A percentile compares a stretch with the other conserved stretches of the same genome.
Evolutionary conservation across 2,797 vertebrate species (phyloP).

Genomic region (Acomys russatus): DNA sequence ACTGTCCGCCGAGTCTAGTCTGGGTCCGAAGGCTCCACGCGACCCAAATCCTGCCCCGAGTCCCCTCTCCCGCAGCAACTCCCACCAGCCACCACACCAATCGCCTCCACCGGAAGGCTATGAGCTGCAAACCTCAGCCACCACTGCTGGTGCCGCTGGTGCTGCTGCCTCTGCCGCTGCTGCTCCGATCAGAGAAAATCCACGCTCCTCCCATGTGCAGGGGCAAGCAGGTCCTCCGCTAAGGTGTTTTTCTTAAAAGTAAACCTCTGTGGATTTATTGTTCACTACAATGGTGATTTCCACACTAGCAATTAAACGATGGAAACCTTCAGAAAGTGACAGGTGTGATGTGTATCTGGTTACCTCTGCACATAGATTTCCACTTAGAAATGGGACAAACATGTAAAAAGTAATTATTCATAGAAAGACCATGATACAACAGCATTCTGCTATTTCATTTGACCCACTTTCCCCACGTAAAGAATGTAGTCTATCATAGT

Average conservation of each 20-base stretch:
- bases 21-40: no score
- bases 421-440: background rate
- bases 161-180: no score
- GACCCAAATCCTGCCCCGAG: no score
- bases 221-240: no score
- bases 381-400: background rate
- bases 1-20: no score
- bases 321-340: background rate
- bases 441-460: background rate
- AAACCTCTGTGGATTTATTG: background rate
- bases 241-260: background rate
- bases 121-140: no score
- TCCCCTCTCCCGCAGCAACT: no score
- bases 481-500: background rate
- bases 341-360: background rate
- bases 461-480: background rate
- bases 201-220: no score
- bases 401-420: background rate
- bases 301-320: background rate
- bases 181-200: no score
- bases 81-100: no score
- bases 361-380: background rate
- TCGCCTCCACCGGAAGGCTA: no score
- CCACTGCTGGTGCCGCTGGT: no score
- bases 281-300: constrained; percentile 41